Evolutionary conservation across 2,888 invertebrate species (phyloP).

Genomic region (Zygogramma bicolorata): DNA sequence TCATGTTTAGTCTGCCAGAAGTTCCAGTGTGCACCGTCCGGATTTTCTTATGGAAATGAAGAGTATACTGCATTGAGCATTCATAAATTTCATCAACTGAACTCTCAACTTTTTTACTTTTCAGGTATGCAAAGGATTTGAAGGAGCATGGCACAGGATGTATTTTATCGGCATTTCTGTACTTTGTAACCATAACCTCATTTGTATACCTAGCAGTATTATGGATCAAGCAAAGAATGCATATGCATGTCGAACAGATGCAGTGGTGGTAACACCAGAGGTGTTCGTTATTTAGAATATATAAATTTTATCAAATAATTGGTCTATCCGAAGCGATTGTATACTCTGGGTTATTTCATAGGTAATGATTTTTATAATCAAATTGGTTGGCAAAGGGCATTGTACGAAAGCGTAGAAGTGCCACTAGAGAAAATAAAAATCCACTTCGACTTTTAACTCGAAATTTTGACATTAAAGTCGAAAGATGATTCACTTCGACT

Average conservation of each 20-base stretch:
- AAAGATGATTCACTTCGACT: too few species aligned
- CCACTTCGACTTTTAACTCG: too few species aligned
- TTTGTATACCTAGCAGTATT: constrained; percentile 64
- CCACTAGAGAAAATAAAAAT: too few species aligned
- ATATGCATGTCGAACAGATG: constrained; percentile 64
- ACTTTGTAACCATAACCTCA: constrained; percentile 65
- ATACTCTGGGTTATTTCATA: constrained; percentile 23
- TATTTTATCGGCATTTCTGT: constrained; percentile 64
- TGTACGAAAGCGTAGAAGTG: too few species aligned
- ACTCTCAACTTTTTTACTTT: too few species aligned
- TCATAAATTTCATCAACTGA: too few species aligned
- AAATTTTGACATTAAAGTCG: too few species aligned
- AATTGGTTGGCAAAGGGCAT: too few species aligned
- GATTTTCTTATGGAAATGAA: too few species aligned
- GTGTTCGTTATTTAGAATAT: constrained; percentile 32
- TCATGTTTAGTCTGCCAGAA: too few species aligned
- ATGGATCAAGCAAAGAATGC: constrained; percentile 65
- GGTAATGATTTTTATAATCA: neutral
- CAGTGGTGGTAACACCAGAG: constrained; percentile 62
- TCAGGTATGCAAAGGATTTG: constrained; percentile 42
- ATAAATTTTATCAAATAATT: constrained; percentile 28
- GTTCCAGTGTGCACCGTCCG: too few species aligned
- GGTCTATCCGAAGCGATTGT: constrained; percentile 32
- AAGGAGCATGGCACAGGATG: constrained; percentile 62
- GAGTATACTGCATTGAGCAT: too few species aligned